Conservation (phyloP, 1,140 invertebrate species). For the Drosophila equinoxialis region DNA sequence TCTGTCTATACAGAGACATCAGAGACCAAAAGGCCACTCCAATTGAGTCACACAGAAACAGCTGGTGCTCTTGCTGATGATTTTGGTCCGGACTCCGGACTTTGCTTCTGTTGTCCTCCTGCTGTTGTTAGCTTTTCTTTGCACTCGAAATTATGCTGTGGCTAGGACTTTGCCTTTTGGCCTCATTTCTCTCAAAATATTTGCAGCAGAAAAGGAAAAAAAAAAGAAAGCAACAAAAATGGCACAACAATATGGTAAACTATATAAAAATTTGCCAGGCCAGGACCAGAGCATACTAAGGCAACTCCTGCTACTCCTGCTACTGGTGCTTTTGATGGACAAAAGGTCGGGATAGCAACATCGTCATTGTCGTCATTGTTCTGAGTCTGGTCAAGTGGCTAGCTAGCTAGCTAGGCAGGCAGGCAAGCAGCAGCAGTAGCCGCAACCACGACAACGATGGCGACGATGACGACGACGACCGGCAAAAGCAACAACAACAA, state of each 20-base stretch:
- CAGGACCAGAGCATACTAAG: constrained; percentile 11
- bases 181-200: constrained; percentile 69
- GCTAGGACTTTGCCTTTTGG: constrained; percentile 71
- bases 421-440: constrained; percentile 6
- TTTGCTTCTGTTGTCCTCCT: background rate
- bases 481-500: constrained; percentile 45
- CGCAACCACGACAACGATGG: constrained; percentile 31
- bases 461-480: constrained; percentile 39
- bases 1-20: constrained; percentile 35
- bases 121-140: constrained; percentile 37
- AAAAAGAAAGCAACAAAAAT: constrained; percentile 43
- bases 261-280: constrained; percentile 75
- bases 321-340: constrained; percentile 44
- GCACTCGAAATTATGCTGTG: constrained; percentile 71
- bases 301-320: constrained; percentile 5
- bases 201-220: constrained; percentile 49
- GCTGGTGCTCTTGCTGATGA: constrained; percentile 37
- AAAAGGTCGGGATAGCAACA: constrained; percentile 74
- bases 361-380: constrained; percentile 78
- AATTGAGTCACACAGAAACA: constrained; percentile 71
- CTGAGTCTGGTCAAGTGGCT: constrained; percentile 72
- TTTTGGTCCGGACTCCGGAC: too few relatives aligned
- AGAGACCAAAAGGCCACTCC: constrained; percentile 15
- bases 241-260: constrained; percentile 74
- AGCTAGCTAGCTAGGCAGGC: constrained; percentile 26